Evolutionary conservation across 1,140 invertebrate species (phyloP), one percentile per base, ranked within the genome.

Genomic region (Listronotus bonariensis): DNA sequence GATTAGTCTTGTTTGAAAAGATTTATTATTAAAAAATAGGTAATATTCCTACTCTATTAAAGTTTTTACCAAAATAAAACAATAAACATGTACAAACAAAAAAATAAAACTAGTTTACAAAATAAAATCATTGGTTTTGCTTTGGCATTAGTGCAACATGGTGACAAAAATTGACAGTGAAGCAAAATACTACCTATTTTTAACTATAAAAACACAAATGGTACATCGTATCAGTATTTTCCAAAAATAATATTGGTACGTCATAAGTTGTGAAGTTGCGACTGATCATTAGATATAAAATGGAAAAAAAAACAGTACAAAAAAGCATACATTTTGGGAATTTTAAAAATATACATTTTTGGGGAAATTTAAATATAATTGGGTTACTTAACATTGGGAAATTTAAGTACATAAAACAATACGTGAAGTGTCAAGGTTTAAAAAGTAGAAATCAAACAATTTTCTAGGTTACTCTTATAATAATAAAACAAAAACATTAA

Each of bases 141-240:
- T 42, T 56, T 43, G 53, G 53, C 18, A 56, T 42, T 58, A 18
- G 55, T 58, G 55, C 55, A 58, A 45, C 31, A 46, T 38, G 43
- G 55, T 58, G 55, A 58, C 55, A 58, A 58, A 58, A 46, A 26
- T 48, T 46, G 55, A 46, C 43, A 26, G 17, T 34, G 55, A 58
- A 45, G 43, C 41, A 20, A 42, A 8, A 11, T 58, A 26, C 55
- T 58, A 58, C 46, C 41, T 32, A 43, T 42, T 43, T 45, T 56
- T 42, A 42, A 42, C 17, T 15, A 15, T 4, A 52, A 5, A 14
- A 14, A n/a, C 41, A 42, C 41, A 42, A 14, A 6, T n/a, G 41
- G 12, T 14, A 14, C 6, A 14, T 42, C 41, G 10, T n/a, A 14
- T 42, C 41, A n/a, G 15, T 14, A n/a, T 42, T 42, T 17, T 17